phyloP scores from a whole-genome alignment of 2,113 vertebrate genomes.

The Ictidomys tridecemlineatus region DNA sequence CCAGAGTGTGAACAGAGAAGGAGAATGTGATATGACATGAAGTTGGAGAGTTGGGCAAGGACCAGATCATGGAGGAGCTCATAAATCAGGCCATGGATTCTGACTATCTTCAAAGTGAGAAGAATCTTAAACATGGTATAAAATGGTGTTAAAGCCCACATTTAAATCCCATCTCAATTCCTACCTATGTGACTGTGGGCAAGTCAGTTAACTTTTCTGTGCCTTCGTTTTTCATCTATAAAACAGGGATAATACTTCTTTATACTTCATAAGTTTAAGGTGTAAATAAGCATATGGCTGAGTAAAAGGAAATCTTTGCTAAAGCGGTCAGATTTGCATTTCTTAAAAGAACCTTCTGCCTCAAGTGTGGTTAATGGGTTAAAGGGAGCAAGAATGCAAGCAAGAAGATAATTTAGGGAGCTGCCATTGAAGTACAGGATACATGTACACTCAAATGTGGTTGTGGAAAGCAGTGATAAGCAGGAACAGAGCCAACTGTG shows the following conservation, averaged over 20 bases:
- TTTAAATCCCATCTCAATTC: background rate
- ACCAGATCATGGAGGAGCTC: background rate
- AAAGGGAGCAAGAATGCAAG: background rate
- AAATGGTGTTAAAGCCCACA: background rate
- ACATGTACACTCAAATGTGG: too few relatives aligned
- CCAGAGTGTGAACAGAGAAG: background rate
- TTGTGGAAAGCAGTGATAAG: background rate
- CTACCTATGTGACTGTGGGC: background rate
- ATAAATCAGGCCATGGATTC: background rate
- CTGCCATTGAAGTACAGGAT: rapidly evolving
- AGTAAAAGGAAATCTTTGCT: background rate
- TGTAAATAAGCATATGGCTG: background rate
- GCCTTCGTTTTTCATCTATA: background rate
- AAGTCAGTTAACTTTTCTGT: background rate
- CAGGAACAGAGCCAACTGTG: background rate
- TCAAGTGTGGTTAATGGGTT: background rate
- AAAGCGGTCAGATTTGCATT: background rate
- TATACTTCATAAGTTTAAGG: background rate
- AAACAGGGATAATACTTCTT: background rate
- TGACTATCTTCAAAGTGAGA: background rate
- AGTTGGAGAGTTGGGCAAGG: background rate
- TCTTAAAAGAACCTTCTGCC: background rate
- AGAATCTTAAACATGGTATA: background rate
- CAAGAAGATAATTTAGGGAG: background rate
- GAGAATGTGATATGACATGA: background rate